Evolutionary conservation across 2,888 invertebrate genomes (phyloP).

Genomic region (Sclerodermus sp.): DNA sequence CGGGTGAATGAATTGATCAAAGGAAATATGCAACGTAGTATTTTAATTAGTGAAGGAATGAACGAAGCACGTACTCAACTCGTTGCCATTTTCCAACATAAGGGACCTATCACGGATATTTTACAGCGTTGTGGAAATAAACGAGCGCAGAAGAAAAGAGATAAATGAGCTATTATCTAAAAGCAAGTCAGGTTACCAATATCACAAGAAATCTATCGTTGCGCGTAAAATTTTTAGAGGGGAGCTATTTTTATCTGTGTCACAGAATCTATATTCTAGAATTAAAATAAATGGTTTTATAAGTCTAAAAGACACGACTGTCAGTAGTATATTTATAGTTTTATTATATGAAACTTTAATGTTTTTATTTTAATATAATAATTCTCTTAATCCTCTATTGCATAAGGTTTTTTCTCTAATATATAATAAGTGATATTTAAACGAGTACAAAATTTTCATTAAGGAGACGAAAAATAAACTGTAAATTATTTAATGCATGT

Average conservation of each 20-base stretch:
- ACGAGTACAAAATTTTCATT: too few species aligned
- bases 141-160: conserved; percentile 88
- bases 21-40: conserved; percentile 94
- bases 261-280: conserved; percentile 46
- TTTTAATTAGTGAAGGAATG: conserved; percentile 89
- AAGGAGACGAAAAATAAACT: too few species aligned
- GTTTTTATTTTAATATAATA: conserved; percentile 39
- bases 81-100: conserved; percentile 88
- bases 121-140: conserved; percentile 90
- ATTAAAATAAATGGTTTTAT: conserved; percentile 47
- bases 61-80: conserved; percentile 85
- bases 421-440: too few species aligned
- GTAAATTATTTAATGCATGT: too few species aligned
- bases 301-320: conserved; percentile 36
- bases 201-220: background rate
- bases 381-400: conserved; percentile 13
- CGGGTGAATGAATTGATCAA: conserved; percentile 60
- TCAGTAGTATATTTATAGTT: conserved; percentile 34
- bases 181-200: conserved; percentile 1
- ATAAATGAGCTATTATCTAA: conserved; percentile 60
- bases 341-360: conserved; percentile 31
- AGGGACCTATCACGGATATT: conserved; percentile 85
- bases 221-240: conserved; percentile 7
- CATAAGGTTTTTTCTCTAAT: too few species aligned
- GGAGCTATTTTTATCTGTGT: conserved; percentile 47